phyloP scores from a whole-genome alignment of 2,113 vertebrate species.

The Myotis yumanensis region DNA sequence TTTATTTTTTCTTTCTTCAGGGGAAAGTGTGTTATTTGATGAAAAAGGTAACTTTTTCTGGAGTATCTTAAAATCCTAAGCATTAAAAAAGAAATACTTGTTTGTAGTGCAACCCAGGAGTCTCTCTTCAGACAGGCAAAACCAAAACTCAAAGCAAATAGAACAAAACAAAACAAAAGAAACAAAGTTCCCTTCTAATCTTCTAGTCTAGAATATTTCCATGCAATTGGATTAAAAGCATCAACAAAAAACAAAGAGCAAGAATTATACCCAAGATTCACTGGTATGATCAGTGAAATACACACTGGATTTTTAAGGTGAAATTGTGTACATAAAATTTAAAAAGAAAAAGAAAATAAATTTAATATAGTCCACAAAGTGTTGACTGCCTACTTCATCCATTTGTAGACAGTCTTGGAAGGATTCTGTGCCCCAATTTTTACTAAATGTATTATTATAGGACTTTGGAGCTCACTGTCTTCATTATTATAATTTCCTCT shows the following conservation, averaged over 20 bases:
- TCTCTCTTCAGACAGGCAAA: background rate
- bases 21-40: background rate
- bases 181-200: no score
- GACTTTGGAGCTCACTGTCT: background rate
- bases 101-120: background rate
- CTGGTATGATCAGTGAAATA: rapidly evolving
- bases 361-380: rapidly evolving
- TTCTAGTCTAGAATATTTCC: background rate
- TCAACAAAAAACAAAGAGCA: background rate
- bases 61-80: background rate
- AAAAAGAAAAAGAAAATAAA: background rate
- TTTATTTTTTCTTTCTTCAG: background rate
- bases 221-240: background rate
- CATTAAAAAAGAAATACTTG: background rate
- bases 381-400: rapidly evolving
- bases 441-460: background rate
- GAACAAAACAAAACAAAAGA: background rate
- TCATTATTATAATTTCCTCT: background rate
- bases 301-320: background rate
- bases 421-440: background rate
- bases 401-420: background rate
- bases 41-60: background rate
- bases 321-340: background rate
- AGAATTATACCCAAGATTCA: background rate
- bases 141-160: background rate